Base-by-base conservation (phyloP, 2,113 vertebrate species). In the Clarias gariepinus region DNA sequence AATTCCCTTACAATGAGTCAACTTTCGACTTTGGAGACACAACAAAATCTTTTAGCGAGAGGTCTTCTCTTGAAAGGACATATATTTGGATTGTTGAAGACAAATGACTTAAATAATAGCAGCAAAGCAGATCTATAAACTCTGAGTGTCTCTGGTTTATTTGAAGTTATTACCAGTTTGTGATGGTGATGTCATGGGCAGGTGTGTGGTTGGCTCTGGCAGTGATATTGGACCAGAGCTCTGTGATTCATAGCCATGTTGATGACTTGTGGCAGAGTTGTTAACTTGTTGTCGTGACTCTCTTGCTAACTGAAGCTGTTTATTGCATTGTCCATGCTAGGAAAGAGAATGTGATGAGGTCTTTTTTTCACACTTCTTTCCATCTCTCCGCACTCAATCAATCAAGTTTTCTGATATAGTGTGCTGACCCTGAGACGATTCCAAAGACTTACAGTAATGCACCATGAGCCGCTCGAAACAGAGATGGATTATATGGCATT, bases 221-320 rank as follows among this genome's bases (percentile, higher is more conserved):
- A 30, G 33, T 79, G 82, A 16, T 78, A 76, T 61, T 53, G 36
- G 36, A 36, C 63, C 74, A 47, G 33, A 4, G 73, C 23, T 11
- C 12, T n/a, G 30, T 87, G 86, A 87, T 87, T 87, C 64, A 87
- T 87, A 79, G 63, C 74, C 25, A 52, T n/a, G 81, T 33, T 87
- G 82, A 87, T 87, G 86, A 84, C 53, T 87, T 71, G 63, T 87
- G 82, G 82, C 86, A 87, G 86, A 71, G 63, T 79, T 80, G 36
- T 87, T 87, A 87, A 71, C 86, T 87, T 23, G 21, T 61, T 78
- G 86, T 78, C 82, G 1, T 79, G 60, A 28, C 13, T 36, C 63
- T 28, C 9, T 84, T 60, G 63, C 81, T 53, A 60, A 57, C 74
- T 25, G 47, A 66, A 21, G 33, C 61, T 71, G 52, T 81, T 87